phyloP scores from a whole-genome alignment of 1,140 invertebrate species.

The Ceratina calcarata region DNA sequence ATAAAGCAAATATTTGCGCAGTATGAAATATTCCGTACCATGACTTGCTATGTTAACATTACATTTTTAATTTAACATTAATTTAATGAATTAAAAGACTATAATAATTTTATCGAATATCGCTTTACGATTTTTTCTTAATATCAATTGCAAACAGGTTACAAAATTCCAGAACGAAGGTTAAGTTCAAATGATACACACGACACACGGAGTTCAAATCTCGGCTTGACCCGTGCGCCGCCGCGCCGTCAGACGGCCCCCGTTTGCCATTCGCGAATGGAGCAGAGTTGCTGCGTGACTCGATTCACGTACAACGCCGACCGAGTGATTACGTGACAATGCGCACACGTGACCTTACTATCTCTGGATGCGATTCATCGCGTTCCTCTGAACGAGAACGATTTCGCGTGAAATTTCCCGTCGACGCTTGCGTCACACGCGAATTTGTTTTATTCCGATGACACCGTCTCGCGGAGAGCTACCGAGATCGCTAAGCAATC shows the following conservation, averaged over 20 bases:
- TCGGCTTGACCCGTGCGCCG: constrained; percentile 10
- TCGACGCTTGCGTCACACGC: neutral
- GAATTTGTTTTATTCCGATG: neutral
- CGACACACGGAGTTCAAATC: constrained; percentile 17
- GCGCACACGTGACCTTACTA: neutral
- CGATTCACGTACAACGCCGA: constrained; percentile 20
- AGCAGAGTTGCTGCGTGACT: constrained; percentile 22
- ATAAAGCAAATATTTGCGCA: neutral
- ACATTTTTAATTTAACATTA: too few species aligned
- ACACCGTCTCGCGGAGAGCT: neutral
- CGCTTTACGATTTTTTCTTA: neutral
- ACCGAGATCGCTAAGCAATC: neutral
- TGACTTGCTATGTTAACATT: neutral
- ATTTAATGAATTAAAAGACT: too few species aligned
- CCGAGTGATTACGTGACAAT: constrained; percentile 26
- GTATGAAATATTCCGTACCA: neutral
- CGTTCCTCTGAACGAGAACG: neutral
- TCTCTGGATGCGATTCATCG: neutral
- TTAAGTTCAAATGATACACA: constrained; percentile 23
- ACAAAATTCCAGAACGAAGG: constrained; percentile 2
- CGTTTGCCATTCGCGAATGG: neutral
- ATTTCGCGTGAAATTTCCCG: neutral
- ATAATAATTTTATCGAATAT: neutral
- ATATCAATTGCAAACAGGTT: neutral
- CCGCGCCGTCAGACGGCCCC: neutral